Base-by-base conservation (phyloP, 2,113 vertebrate species). In the Geothlypis trichas region DNA sequence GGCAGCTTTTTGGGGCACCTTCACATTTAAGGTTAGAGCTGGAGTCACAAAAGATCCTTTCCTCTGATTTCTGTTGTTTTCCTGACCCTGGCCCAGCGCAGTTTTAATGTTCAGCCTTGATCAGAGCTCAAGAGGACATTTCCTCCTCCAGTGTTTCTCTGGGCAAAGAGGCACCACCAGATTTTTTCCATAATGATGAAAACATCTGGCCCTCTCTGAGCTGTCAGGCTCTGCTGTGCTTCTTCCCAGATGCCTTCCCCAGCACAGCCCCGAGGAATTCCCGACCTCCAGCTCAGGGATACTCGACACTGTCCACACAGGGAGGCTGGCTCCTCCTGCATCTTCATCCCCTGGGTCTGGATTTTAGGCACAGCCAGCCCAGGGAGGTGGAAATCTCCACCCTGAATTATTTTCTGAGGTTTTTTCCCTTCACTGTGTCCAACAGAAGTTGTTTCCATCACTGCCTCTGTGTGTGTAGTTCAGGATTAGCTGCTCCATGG, bases 161-260 rank as follows among this genome's bases (percentile, higher is more conserved):
- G 92, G 94, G 96, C 97, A 88, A 95, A 92, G 89, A 68, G 80
- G 95, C 96, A 96, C 96, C 97, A 92, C 30, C 88, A 87, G 84
- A 91, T 95, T 95, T 95, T 95, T 97, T 88, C 93, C 88, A 16
- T 96, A 93, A 89, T 90, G 87, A 79, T 84, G 61, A 75, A 95
- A 85, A 93, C 96, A 94, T 96, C 96, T 93, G 97, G 89, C 72
- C 0, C 13, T 61, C 59, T 95, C 84, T 0, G 13, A 61, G 75
- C 93, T 97, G 96, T 97, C 96, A 96, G 87, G 78, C 86, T 81
- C 72, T 30, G 75, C n/a, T 7, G 62, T 92, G 65, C 95, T 89
- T n/a, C 95, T 90, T 94, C 92, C 75, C 84, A 77, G 73, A 94
- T 44, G 57, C 87, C 76, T 95, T 81, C 74, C 86, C 78, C 88